phyloP scores from a whole-genome alignment of 2,888 invertebrate genomes.

The Uloborus plumipes region DNA sequence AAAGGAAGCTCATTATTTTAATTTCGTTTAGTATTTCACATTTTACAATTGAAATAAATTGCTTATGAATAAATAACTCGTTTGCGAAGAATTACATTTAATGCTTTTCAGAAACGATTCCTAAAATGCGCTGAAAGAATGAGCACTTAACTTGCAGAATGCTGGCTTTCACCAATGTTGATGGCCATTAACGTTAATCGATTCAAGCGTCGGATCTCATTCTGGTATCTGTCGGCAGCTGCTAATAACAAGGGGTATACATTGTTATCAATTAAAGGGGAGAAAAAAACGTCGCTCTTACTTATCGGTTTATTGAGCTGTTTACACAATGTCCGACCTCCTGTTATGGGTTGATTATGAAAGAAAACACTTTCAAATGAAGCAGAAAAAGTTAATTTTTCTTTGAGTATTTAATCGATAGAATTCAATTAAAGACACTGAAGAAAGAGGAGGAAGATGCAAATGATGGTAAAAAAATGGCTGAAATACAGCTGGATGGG shows the following conservation, averaged over 20 bases:
- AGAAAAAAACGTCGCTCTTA: not conserved
- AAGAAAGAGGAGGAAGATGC: not conserved
- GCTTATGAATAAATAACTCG: too few relatives aligned
- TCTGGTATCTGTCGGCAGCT: slow-evolving; percentile 8
- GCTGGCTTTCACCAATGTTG: not conserved
- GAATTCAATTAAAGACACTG: slow-evolving; percentile 12
- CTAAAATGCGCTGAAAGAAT: too few relatives aligned
- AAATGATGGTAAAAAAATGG: too few relatives aligned
- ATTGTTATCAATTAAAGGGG: slow-evolving; percentile 20
- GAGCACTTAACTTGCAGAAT: slow-evolving; percentile 1
- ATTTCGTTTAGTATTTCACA: too few relatives aligned
- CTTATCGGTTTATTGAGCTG: slow-evolving; percentile 27
- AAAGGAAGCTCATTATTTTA: too few relatives aligned
- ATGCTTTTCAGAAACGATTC: too few relatives aligned
- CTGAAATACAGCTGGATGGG: too few relatives aligned
- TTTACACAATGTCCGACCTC: slow-evolving; percentile 15
- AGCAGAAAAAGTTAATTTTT: slow-evolving; percentile 6
- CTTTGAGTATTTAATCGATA: not conserved
- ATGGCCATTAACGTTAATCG: slow-evolving; percentile 32
- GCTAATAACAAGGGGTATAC: slow-evolving; percentile 18
- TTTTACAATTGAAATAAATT: too few relatives aligned
- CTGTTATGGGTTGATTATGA: slow-evolving; percentile 4
- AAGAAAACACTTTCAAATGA: not conserved
- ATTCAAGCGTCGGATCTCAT: slow-evolving; percentile 18
- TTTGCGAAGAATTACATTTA: too few relatives aligned